Conservation (phyloP, 35 echinoderm and acorn worm species). For the Heliocidaris erythrogramma region DNA sequence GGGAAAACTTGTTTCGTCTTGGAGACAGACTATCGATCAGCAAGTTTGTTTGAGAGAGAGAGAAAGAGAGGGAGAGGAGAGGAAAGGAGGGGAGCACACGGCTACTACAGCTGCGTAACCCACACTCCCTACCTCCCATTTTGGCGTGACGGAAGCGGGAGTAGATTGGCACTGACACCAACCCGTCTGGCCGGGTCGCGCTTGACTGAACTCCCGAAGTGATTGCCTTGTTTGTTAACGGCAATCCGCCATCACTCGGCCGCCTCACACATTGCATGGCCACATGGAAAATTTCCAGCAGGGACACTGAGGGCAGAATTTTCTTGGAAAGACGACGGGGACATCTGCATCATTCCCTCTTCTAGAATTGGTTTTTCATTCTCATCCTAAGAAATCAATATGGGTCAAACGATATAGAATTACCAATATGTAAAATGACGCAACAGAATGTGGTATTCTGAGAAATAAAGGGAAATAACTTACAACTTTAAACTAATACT, state of each 20-base stretch:
- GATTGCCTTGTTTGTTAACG: not conserved
- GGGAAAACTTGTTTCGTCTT: not conserved
- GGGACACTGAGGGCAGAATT: not conserved
- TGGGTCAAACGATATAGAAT: not conserved
- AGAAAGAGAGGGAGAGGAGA: too few relatives aligned
- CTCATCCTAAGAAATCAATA: not conserved
- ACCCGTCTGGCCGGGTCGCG: not conserved
- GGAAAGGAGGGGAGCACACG: not conserved
- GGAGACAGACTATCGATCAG: not conserved
- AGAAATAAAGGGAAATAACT: not conserved
- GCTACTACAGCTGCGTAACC: not conserved
- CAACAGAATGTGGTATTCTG: not conserved
- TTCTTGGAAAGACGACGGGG: not conserved
- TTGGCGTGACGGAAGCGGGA: not conserved
- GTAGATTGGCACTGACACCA: not conserved
- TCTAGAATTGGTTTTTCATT: not conserved
- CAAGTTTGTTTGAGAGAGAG: not conserved
- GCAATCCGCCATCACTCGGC: not conserved
- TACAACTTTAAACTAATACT: not conserved
- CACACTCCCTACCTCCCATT: not conserved
- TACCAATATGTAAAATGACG: not conserved
- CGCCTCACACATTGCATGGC: not conserved
- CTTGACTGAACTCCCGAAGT: conserved; percentile 2
- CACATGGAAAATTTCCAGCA: not conserved
- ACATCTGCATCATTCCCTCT: not conserved